These are phyloP conservation scores for Tiaroga cobitis DNA, from an alignment of 2,797 vertebrate genomes.

Conservation along the genomic window DNA sequence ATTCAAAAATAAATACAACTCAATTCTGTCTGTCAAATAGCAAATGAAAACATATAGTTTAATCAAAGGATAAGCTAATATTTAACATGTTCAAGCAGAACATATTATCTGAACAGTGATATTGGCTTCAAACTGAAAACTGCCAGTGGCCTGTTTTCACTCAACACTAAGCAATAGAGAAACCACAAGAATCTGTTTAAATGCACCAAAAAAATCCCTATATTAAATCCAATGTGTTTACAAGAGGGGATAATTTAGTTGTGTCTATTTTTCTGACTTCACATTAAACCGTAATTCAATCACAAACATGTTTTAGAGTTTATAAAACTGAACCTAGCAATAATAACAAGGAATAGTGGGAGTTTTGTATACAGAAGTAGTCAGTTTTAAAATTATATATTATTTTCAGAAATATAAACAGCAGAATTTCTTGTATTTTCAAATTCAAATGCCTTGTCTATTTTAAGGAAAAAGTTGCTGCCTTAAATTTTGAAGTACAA, in stretches of 20 bases:
- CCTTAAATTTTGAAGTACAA: no score
- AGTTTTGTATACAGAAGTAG: not conserved
- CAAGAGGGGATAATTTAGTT: not conserved
- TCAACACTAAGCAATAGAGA: not conserved
- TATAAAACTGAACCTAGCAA: not conserved
- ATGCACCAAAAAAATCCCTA: not conserved
- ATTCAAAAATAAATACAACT: not conserved
- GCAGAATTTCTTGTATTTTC: not conserved
- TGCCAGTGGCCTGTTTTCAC: constrained; percentile 10
- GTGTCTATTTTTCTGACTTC: not conserved
- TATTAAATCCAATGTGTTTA: not conserved
- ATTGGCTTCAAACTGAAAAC: not conserved
- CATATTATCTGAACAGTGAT: not conserved
- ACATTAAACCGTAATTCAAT: not conserved
- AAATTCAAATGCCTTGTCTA: not conserved
- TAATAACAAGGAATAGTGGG: not conserved
- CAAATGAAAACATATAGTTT: not conserved
- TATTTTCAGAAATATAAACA: not conserved
- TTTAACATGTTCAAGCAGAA: not conserved
- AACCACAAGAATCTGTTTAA: constrained; percentile 18
- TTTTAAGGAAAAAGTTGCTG: not conserved
- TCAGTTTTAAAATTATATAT: not conserved
- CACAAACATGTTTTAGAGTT: not conserved
- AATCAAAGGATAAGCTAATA: not conserved
- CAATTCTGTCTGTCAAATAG: not conserved